phyloP scores from a whole-genome alignment of 2,888 invertebrate genomes.

The Lycia hirtaria region DNA sequence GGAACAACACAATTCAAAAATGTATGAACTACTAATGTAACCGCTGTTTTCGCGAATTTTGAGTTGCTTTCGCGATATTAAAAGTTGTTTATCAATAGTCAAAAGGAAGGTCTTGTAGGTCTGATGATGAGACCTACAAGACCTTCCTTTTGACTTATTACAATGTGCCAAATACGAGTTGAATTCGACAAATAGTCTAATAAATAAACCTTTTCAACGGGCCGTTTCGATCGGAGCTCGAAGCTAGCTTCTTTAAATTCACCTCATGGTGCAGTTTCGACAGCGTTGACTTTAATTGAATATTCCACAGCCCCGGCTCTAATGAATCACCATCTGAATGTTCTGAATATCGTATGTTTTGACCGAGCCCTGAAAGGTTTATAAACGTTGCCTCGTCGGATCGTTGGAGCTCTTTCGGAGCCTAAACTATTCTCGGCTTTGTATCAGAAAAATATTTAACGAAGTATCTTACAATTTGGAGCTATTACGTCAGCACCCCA shows the following conservation, averaged over 20 bases:
- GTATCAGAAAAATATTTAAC: neutral
- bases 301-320: slow-evolving; percentile 3
- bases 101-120: too few species aligned
- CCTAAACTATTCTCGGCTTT: neutral
- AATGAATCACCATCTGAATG: slow-evolving; percentile 17
- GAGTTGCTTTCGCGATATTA: too few species aligned
- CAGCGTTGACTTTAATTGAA: slow-evolving; percentile 22
- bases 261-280: slow-evolving; percentile 17
- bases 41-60: too few species aligned
- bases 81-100: too few species aligned
- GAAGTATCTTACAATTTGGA: too few species aligned
- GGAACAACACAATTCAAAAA: too few species aligned
- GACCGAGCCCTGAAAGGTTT: slow-evolving; percentile 11
- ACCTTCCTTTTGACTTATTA: too few species aligned
- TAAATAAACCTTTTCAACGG: neutral
- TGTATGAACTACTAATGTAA: too few species aligned
- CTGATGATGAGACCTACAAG: too few species aligned
- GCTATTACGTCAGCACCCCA: too few species aligned
- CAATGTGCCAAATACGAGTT: slow-evolving; percentile 3
- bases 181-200: neutral
- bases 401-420: neutral
- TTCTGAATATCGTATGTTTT: slow-evolving; percentile 13
- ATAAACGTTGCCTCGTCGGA: neutral
- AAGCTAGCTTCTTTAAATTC: slow-evolving; percentile 17
- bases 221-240: neutral